These are phyloP conservation scores for Rhinoptilus africanus DNA, from an alignment of 2,113 vertebrate genomes.

Conservation along the genomic window DNA sequence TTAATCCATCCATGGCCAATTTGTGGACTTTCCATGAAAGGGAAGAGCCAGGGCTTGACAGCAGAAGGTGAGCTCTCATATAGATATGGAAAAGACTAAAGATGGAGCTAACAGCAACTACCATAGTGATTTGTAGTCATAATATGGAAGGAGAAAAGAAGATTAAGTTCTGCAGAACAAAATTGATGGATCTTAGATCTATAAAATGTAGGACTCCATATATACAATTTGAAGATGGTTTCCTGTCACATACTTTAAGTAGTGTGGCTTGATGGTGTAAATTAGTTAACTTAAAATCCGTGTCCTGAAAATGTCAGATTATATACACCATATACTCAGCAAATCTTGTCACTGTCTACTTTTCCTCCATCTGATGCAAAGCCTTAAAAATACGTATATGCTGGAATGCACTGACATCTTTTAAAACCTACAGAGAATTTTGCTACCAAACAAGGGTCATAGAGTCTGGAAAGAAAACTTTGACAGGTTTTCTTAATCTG, in stretches of 20 bases:
- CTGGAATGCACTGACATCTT: background rate
- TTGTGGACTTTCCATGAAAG: background rate
- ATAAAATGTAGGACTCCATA: background rate
- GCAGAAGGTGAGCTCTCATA: background rate
- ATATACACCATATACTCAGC: background rate
- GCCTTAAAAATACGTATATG: constrained; percentile 8
- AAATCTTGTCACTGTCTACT: constrained; percentile 55
- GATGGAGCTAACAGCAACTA: background rate
- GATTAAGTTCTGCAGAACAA: constrained; percentile 19
- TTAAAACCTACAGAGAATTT: background rate
- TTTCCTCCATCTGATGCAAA: constrained; percentile 40
- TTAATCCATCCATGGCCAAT: background rate
- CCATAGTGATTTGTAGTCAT: background rate
- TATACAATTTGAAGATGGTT: background rate
- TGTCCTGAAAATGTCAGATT: constrained; percentile 57
- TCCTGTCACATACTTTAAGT: background rate
- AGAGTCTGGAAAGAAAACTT: background rate
- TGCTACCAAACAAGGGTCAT: background rate
- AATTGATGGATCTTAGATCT: background rate
- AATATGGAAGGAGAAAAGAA: background rate
- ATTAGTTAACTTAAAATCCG: constrained; percentile 42
- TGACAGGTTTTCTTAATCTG: background rate
- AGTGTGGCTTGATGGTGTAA: constrained; percentile 31
- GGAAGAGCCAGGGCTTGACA: background rate
- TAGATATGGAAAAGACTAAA: background rate